A percentile compares a stretch with the other conserved stretches of the same genome.
These are phyloP conservation scores for Nematostella vectensis DNA, from an alignment of 92 coral and sea anemone genomes.

Conservation along the genomic window DNA sequence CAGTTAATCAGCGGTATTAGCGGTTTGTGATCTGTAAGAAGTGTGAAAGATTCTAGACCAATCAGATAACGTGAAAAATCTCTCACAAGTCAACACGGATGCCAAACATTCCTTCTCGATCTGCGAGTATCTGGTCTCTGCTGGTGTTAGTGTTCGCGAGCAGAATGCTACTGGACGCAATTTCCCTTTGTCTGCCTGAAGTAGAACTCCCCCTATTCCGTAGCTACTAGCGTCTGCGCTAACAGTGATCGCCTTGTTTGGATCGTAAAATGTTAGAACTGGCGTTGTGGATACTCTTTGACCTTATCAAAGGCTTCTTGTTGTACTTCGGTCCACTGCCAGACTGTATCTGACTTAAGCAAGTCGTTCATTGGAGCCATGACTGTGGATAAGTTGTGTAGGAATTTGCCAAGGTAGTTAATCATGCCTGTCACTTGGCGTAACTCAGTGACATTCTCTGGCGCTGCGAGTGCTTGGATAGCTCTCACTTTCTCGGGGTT, in stretches of 20 bases:
- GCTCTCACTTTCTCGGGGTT: slow-evolving; percentile 2
- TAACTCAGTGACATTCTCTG: slow-evolving; percentile 9
- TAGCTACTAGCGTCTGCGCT: slow-evolving; percentile 37
- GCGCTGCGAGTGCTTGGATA: slow-evolving; percentile 1
- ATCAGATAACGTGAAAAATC: slow-evolving; percentile 36
- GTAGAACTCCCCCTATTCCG: slow-evolving; percentile 30
- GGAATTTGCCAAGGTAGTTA: slow-evolving; percentile 3
- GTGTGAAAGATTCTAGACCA: slow-evolving; percentile 32
- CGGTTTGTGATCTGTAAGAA: slow-evolving; percentile 40
- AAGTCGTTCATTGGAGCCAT: too few species aligned
- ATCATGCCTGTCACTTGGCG: slow-evolving; percentile 6
- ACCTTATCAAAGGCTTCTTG: slow-evolving; percentile 11
- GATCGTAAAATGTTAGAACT: slow-evolving; percentile 14
- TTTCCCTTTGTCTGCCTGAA: slow-evolving; percentile 23
- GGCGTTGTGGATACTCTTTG: too few species aligned
- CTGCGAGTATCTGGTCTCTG: too few species aligned
- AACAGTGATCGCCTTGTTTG: slow-evolving; percentile 13
- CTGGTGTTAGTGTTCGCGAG: slow-evolving; percentile 18
- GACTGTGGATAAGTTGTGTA: too few species aligned
- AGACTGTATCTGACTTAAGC: not conserved
- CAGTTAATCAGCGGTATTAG: slow-evolving; percentile 20
- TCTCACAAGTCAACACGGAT: slow-evolving; percentile 53
- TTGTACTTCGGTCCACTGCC: slow-evolving; percentile 4
- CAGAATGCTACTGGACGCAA: too few species aligned
- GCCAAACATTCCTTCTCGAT: slow-evolving; percentile 43